Percentiles rank a stretch among this genome's conserved stretches.
phyloP scores from a whole-genome alignment of 2,888 invertebrate genomes.

The Octodonta nipae region DNA sequence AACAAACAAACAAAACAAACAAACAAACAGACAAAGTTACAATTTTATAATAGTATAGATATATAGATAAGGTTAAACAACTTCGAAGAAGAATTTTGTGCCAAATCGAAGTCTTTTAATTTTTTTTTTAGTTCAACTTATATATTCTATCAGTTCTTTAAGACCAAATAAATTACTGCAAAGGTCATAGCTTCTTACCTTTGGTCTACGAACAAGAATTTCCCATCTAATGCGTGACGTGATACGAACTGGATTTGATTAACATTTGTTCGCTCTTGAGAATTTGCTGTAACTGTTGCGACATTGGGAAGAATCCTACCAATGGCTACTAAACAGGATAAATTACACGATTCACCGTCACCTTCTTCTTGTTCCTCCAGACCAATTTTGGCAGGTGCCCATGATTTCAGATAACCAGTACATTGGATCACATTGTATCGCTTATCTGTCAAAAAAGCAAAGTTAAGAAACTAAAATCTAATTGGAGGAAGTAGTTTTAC shows the following conservation, averaged over 20 bases:
- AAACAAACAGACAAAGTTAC: no score
- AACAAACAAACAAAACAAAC: no score
- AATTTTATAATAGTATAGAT: no score
- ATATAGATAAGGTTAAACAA: no score
- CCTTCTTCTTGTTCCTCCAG: slow-evolving; percentile 55
- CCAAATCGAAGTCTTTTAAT: no score
- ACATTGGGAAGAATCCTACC: slow-evolving; percentile 58
- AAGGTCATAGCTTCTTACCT: slow-evolving; percentile 52
- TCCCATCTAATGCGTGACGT: slow-evolving; percentile 77
- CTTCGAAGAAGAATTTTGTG: no score
- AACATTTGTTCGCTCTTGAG: slow-evolving; percentile 37
- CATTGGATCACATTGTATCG: slow-evolving; percentile 84
- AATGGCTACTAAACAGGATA: slow-evolving; percentile 81
- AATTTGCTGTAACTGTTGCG: slow-evolving; percentile 34
- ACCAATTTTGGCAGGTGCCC: slow-evolving; percentile 68
- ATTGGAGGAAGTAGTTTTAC: no score
- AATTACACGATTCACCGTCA: slow-evolving; percentile 48
- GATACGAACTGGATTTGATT: slow-evolving; percentile 65
- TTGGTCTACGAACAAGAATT: slow-evolving; percentile 85
- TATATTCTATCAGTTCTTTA: neutral
- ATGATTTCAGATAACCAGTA: slow-evolving; percentile 85
- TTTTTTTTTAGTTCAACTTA: neutral
- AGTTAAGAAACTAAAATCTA: no score
- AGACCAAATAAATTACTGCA: neutral
- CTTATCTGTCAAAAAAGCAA: no score